Conservation (phyloP, 2,888 invertebrate species). For the Doris montereyensis region DNA sequence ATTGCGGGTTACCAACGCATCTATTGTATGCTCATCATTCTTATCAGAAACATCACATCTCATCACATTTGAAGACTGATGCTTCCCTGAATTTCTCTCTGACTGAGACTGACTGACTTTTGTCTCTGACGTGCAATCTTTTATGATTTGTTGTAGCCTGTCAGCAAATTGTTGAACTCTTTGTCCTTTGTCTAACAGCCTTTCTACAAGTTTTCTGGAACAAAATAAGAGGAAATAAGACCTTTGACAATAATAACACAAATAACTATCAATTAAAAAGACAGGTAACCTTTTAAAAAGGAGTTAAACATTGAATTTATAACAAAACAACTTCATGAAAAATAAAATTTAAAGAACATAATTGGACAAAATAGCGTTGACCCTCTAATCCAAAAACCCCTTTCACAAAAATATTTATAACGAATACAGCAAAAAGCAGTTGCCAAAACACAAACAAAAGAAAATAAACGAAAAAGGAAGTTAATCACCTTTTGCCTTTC, state of each 20-base stretch:
- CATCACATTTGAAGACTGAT: background rate
- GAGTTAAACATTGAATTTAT: background rate
- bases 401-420: no score
- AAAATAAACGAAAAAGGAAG: no score
- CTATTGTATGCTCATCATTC: background rate
- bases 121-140: constrained; percentile 34
- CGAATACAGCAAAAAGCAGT: no score
- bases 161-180: constrained; percentile 42
- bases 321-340: background rate
- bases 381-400: no score
- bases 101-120: background rate
- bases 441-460: no score
- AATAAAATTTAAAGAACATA: background rate
- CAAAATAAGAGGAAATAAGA: background rate
- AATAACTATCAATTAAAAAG: background rate
- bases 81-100: background rate
- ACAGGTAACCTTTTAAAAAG: background rate
- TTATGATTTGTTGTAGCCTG: constrained; percentile 32
- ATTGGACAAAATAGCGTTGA: background rate
- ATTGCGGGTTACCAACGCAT: background rate
- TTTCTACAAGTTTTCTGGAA: constrained; percentile 46
- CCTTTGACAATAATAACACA: background rate
- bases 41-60: background rate
- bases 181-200: constrained; percentile 50
- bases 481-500: no score